Evolutionary conservation across 2,113 vertebrate species (phyloP).

Genomic region (Melanerpes formicivorus): DNA sequence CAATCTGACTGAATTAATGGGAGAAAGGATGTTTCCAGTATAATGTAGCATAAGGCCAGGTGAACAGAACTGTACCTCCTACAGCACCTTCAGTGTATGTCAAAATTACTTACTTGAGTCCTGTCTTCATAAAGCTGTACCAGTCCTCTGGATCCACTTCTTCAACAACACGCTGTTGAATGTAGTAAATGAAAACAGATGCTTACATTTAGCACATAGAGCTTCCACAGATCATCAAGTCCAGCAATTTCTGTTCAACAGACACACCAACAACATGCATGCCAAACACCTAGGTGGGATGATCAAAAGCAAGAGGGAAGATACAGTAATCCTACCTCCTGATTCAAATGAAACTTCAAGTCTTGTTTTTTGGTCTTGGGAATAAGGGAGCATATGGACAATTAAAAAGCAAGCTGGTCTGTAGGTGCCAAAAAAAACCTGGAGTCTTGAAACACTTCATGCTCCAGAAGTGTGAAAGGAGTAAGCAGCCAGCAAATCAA

Average conservation of each 20-base stretch:
- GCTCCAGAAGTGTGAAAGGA: neutral
- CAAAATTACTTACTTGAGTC: constrained; percentile 82
- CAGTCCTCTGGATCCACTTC: constrained; percentile 83
- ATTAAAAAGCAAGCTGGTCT: neutral
- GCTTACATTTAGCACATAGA: neutral
- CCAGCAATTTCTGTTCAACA: neutral
- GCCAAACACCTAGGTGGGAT: neutral
- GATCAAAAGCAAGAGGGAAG: neutral
- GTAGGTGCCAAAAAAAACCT: neutral
- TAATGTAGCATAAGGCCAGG: neutral
- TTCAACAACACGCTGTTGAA: constrained; percentile 70
- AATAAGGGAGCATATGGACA: neutral
- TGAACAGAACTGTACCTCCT: neutral
- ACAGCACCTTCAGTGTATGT: neutral
- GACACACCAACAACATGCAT: neutral
- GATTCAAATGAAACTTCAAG: neutral
- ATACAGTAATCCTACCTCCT: neutral
- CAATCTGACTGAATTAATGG: neutral
- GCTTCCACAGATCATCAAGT: neutral
- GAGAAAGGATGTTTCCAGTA: neutral
- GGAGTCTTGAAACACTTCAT: neutral
- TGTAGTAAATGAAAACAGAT: neutral
- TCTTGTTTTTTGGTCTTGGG: neutral
- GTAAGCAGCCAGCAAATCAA: neutral
- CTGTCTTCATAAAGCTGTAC: constrained; percentile 87